Percentiles rank a stretch among this genome's conserved stretches.
phyloP scores from a whole-genome alignment of 2,113 vertebrate genomes.

The Haemorhous mexicanus region DNA sequence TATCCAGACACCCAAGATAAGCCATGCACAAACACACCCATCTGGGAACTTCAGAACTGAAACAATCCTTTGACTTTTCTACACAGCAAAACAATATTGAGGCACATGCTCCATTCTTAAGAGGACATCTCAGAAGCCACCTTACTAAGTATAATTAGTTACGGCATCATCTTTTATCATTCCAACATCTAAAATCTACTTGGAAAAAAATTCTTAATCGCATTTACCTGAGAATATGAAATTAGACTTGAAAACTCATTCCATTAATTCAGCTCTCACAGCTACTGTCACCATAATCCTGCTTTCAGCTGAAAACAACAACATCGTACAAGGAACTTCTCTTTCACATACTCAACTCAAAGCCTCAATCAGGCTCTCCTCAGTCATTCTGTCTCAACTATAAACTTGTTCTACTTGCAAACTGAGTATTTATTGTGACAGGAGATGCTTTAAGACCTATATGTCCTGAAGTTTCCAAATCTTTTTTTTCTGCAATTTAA shows the following conservation, averaged over 20 bases:
- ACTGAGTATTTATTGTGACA: background rate
- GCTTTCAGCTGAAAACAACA: background rate
- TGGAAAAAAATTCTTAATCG: background rate
- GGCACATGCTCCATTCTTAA: background rate
- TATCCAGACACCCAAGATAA: background rate
- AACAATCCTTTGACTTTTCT: background rate
- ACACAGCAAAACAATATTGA: background rate
- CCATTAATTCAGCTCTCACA: background rate
- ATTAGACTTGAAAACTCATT: background rate
- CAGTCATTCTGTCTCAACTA: background rate
- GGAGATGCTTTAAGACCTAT: background rate
- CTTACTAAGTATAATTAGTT: background rate
- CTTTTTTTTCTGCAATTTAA: background rate
- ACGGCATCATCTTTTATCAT: background rate
- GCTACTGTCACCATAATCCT: background rate
- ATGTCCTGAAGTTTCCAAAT: background rate
- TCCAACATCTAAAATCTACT: background rate
- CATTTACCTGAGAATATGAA: background rate
- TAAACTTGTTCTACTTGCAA: background rate
- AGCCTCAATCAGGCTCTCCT: background rate
- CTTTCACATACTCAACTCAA: background rate
- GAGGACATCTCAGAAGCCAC: background rate
- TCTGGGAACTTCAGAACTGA: background rate
- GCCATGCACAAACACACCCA: accelerated
- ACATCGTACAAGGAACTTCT: background rate